phyloP scores from a whole-genome alignment of 2,113 vertebrate genomes.

The Zosterops japonicus region DNA sequence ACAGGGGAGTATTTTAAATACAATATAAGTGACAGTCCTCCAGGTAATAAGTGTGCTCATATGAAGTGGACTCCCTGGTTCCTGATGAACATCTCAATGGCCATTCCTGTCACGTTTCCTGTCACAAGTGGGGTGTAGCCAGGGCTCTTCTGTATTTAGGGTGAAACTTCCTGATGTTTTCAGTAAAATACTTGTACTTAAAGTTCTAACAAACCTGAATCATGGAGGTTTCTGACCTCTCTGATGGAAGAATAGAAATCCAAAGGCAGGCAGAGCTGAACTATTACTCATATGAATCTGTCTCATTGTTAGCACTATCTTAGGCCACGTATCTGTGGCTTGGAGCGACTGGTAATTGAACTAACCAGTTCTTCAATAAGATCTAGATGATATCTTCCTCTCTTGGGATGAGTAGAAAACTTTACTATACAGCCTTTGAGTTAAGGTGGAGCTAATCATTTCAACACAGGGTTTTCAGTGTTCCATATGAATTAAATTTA shows the following conservation, averaged over 20 bases:
- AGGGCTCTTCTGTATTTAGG: background rate
- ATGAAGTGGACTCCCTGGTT: background rate
- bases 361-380: background rate
- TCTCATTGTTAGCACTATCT: background rate
- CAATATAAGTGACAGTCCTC: background rate
- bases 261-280: background rate
- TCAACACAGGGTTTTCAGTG: background rate
- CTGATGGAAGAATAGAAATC: background rate
- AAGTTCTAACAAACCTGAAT: background rate
- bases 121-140: background rate
- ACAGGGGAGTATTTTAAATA: background rate
- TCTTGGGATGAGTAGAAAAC: background rate
- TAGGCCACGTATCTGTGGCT: background rate
- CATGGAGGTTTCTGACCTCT: background rate
- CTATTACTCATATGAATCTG: background rate
- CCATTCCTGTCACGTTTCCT: background rate
- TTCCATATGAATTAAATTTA: background rate
- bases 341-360: background rate
- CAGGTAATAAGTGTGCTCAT: background rate
- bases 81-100: background rate
- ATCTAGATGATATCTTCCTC: constrained; percentile 1
- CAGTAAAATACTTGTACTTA: background rate
- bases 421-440: background rate
- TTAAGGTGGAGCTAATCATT: background rate
- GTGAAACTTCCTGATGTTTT: background rate